A percentile compares a stretch with the other conserved stretches of the same genome.
phyloP scores from a whole-genome alignment of 2,888 invertebrate species.

The Netelia melanura region DNA sequence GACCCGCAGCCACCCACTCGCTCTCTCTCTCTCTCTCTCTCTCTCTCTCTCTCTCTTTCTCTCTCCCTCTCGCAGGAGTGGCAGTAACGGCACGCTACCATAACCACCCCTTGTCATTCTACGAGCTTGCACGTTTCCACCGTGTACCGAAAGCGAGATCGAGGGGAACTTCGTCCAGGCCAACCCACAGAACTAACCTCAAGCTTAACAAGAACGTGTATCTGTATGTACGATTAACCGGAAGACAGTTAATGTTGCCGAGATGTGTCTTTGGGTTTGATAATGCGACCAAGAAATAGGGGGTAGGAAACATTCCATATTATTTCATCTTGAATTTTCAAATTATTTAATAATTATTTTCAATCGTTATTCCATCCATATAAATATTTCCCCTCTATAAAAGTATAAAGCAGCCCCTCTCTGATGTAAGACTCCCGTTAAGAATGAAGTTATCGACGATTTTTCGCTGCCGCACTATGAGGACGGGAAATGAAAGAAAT shows the following conservation, averaged over 20 bases:
- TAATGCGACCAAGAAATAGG: not conserved
- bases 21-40: conserved; percentile 13
- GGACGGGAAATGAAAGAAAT: conserved; percentile 15
- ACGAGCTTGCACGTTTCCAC: conserved; percentile 51
- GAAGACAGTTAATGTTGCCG: not conserved
- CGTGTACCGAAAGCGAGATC: conserved; percentile 26
- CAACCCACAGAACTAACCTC: conserved; percentile 3
- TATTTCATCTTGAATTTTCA: too few relatives aligned
- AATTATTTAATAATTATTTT: too few relatives aligned
- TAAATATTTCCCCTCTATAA: too few relatives aligned
- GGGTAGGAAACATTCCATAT: not conserved
- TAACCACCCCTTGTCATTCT: conserved; percentile 59
- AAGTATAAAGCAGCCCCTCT: not conserved
- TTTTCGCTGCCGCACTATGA: not conserved
- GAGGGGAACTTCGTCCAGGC: conserved; percentile 10
- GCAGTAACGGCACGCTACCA: conserved; percentile 55
- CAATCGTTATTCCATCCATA: too few relatives aligned
- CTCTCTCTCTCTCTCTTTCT: not conserved
- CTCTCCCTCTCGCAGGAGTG: conserved; percentile 11
- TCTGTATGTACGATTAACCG: not conserved
- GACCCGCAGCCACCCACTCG: conserved; percentile 25
- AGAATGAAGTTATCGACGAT: not conserved
- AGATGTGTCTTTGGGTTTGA: not conserved
- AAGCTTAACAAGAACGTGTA: conserved; percentile 18
- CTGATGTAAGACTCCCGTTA: not conserved